Evolutionary conservation across 1,140 invertebrate species (phyloP), one percentile per base, ranked within the genome.

Genomic region (Caenorhabditis brenneri): DNA sequence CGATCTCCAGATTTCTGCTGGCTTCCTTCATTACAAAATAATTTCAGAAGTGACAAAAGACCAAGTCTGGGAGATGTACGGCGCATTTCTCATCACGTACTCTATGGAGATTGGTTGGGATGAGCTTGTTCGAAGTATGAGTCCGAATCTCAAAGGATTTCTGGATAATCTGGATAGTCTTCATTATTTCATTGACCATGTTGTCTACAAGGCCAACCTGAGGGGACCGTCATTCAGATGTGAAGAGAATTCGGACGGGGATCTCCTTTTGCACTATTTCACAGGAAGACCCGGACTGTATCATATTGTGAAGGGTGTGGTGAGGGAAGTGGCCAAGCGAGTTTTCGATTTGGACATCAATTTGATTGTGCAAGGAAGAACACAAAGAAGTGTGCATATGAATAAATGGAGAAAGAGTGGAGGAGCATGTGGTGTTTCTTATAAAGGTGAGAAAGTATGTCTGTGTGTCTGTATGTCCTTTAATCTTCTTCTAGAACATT

Each of bases 201-300:
- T 90, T 22, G 88, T 88, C 69, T 88, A 87, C 58, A 88, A 88
- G 46, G 86, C 88, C 1, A 88, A 88, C 39, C 79, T 88, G 31
- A 36, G 88, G 19, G 87, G 87, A 7, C 87, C 89, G 4, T 87
- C 84, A 12, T 88, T 90, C 86, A 91, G 91, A 48, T 91, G 90
- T 80, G 91, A 92, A 36, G 84, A 85, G 29, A 87, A 89, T 19
- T 82, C 81, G 9, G 89, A 91, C 60, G 91, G 88, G 6, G 86
- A 80, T 15, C 84, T 92, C 10, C 86, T 85, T 5, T 74, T 92
- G 10, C 91, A 92, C 83, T 92, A 92, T 79, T 92, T 91, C 85
- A 91, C 89, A 7, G 86, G 84, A 19, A 65, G 91, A 31, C 86
- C 87, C 7, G 91, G 91, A 12, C 79, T 92, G n/a, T 91, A 91